Base-by-base conservation (phyloP, 2,888 invertebrate genomes). In the Pheosia tremula region DNA sequence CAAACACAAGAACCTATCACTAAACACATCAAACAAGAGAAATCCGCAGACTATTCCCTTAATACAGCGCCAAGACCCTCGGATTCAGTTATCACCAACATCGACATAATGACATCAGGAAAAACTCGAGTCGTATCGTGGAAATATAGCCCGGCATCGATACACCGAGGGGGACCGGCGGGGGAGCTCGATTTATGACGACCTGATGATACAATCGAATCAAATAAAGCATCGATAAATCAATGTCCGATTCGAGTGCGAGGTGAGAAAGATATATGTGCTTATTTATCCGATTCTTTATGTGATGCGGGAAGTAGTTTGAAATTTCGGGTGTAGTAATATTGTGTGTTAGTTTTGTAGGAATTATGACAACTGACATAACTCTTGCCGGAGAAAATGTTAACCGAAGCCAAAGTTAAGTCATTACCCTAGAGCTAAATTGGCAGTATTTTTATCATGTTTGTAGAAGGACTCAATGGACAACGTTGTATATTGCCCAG, bases 201-300 rank as follows among this genome's bases (percentile, higher is more conserved):
- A 85, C 89, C 90, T 89, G 91, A 91, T 91, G 92, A 93, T 92
- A 92, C 92, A 90, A 91, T 91, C 92, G 89, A 91, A 92, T 93
- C 91, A 91, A 91, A 92, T 92, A 91, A 90, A 89, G 85, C 88
- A 83, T 81, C 86, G 82, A 91, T 93, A 90, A 91, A 93, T 93
- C 92, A 91, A 90, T 87, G 92, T 91, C 91, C 87, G 89, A 88
- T 83, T 82, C 78, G 73, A 66, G 81, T 79, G 78, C 71, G 83
- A 84, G 86, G 86, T 85, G 85, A 75, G 82, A 84, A 81, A 79
- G 82, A 83, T 85, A 82, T 80, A 81, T 78, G 75, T 66, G 65
- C 67, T 67, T 71, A 71, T 77, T 74, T 77, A 63, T 67, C 39
- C 60, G 65, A 67, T 58, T 69, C 62, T 71, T 71, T 69, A 62